A percentile compares a stretch with the other conserved stretches of the same genome.
phyloP scores from a whole-genome alignment of 1,140 invertebrate genomes.

The Diploscapter pachys region DNA sequence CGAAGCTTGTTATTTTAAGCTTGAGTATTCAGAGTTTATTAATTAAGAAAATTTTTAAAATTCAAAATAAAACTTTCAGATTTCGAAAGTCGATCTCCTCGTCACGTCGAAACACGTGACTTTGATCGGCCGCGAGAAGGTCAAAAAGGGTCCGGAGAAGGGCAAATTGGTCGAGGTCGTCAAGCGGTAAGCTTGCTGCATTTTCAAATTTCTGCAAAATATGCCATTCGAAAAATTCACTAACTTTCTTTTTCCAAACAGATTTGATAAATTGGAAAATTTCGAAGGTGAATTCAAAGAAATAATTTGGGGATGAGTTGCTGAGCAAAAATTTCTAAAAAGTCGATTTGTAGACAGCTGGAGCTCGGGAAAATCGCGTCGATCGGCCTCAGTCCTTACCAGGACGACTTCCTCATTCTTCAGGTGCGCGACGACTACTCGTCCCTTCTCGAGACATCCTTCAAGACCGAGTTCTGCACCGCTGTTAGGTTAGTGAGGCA shows the following conservation, averaged over 20 bases:
- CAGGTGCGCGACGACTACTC: slow-evolving; percentile 70
- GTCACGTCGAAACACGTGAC: slow-evolving; percentile 68
- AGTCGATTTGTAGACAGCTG: slow-evolving; percentile 47
- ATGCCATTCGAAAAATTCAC: too few species aligned
- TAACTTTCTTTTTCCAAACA: slow-evolving; percentile 48
- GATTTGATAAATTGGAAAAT: slow-evolving; percentile 3
- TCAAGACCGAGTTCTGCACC: slow-evolving; percentile 74
- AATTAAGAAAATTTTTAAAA: neutral
- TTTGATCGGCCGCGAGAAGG: slow-evolving; percentile 66
- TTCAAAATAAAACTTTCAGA: slow-evolving; percentile 50
- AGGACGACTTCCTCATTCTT: slow-evolving; percentile 72
- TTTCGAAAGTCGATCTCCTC: slow-evolving; percentile 69
- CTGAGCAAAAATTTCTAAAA: neutral
- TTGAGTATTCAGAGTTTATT: too few species aligned
- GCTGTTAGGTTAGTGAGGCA: slow-evolving; percentile 43
- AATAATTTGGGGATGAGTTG: slow-evolving; percentile 7
- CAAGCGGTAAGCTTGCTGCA: slow-evolving; percentile 65
- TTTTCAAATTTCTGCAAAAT: neutral
- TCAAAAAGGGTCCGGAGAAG: slow-evolving; percentile 68
- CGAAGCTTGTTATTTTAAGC: too few species aligned
- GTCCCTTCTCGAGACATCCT: slow-evolving; percentile 68
- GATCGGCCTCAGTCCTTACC: slow-evolving; percentile 65
- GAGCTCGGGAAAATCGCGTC: slow-evolving; percentile 67
- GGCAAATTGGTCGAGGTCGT: slow-evolving; percentile 68
- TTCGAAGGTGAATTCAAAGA: slow-evolving; percentile 21